These are phyloP conservation scores for Rhagophthalmus giganteus DNA, from an alignment of 2,888 invertebrate genomes.

Conservation along the genomic window DNA sequence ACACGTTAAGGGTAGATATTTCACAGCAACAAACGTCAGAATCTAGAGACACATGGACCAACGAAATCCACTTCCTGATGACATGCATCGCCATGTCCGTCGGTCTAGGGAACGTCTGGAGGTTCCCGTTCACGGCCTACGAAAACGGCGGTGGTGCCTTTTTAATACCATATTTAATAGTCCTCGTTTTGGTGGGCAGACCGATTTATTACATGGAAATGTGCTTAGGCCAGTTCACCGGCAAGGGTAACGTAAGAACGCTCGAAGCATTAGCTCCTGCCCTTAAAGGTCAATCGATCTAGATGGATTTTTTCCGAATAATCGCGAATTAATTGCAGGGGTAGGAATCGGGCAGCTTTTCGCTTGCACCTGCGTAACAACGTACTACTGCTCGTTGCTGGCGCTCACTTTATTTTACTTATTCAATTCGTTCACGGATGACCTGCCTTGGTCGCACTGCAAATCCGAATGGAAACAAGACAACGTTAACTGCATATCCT, in stretches of 20 bases:
- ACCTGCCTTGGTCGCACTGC: conserved; percentile 75
- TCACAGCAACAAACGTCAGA: too few relatives aligned
- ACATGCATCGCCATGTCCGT: conserved; percentile 75
- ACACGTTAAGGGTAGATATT: too few relatives aligned
- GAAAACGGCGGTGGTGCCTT: conserved; percentile 76
- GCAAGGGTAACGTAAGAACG: conserved; percentile 61
- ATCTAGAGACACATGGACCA: conserved; percentile 62
- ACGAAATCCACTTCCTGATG: conserved; percentile 70
- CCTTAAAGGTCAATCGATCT: conserved; percentile 58
- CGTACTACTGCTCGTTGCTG: conserved; percentile 77
- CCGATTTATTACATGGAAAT: conserved; percentile 66
- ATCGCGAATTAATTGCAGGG: conserved; percentile 55
- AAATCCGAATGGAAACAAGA: conserved; percentile 58
- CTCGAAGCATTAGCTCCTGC: conserved; percentile 61
- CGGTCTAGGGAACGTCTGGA: conserved; percentile 74
- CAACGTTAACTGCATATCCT: not conserved
- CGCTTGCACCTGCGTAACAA: conserved; percentile 66
- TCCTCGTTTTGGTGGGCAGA: conserved; percentile 64
- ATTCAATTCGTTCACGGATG: conserved; percentile 68
- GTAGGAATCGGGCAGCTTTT: conserved; percentile 69
- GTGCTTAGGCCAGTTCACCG: conserved; percentile 64
- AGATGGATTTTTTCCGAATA: not conserved
- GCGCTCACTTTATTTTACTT: conserved; percentile 75
- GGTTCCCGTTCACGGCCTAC: conserved; percentile 66
- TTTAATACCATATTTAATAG: conserved; percentile 72